A percentile compares a stretch with the other conserved stretches of the same genome.
Conservation (phyloP, 2,797 vertebrate species). For the Enteromius unitaeniatus region DNA sequence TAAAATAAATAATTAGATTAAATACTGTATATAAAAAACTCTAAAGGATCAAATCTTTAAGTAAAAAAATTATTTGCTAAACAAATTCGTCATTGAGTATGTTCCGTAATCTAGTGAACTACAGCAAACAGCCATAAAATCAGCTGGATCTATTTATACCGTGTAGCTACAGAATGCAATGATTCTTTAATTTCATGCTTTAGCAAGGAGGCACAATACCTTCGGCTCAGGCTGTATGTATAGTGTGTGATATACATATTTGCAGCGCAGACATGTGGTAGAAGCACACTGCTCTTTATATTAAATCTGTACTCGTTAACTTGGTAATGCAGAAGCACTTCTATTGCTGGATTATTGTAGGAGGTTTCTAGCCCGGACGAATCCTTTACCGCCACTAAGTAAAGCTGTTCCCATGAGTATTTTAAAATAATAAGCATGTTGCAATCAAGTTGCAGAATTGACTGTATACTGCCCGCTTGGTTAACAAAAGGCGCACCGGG, state of each 20-base stretch:
- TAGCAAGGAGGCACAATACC: not conserved
- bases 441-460: conserved; percentile 14
- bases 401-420: conserved; percentile 13
- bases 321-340: conserved; percentile 18
- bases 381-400: conserved; percentile 8
- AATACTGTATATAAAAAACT: not conserved
- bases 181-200: not conserved
- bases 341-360: conserved; percentile 7
- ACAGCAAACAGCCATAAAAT: not conserved
- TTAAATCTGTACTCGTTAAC: conserved; percentile 19
- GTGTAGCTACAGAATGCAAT: not conserved
- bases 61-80: not conserved
- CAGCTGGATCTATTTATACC: not conserved
- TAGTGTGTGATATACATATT: conserved; percentile 15
- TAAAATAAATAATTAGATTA: not conserved
- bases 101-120: not conserved
- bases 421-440: conserved; percentile 7
- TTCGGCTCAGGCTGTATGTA: not conserved
- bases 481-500: conserved; percentile 8
- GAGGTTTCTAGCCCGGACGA: not conserved
- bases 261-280: not conserved
- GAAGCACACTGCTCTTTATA: not conserved
- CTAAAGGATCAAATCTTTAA: not conserved
- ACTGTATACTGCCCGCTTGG: not conserved
- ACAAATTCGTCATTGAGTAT: not conserved